Percentiles rank a stretch among this genome's conserved stretches.
phyloP scores from a whole-genome alignment of 2,797 vertebrate genomes.

The Prionace glauca region DNA sequence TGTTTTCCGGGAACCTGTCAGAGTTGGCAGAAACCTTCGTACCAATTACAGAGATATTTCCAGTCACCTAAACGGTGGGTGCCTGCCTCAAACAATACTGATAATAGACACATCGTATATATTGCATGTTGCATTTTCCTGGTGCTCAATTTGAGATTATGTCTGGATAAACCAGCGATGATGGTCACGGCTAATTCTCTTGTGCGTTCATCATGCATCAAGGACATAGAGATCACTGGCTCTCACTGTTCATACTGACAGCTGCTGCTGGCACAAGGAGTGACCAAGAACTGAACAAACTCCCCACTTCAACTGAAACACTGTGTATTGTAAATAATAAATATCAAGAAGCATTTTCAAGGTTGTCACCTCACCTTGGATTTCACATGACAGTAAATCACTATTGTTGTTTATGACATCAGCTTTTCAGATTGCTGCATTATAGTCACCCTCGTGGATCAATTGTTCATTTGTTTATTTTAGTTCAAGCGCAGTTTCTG shows the following conservation, averaged over 20 bases:
- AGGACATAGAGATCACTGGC: constrained; percentile 7
- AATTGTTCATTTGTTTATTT: neutral
- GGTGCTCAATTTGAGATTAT: neutral
- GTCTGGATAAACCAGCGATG: neutral
- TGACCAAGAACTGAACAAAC: neutral
- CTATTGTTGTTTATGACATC: neutral
- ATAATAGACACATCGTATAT: neutral
- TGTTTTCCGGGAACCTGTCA: neutral
- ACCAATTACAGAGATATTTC: neutral
- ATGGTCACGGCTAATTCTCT: neutral
- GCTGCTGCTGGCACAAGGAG: neutral
- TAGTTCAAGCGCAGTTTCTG: neutral
- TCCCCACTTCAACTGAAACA: neutral
- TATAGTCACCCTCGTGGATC: neutral
- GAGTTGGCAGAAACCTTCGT: neutral
- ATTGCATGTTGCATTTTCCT: neutral
- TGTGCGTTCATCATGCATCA: constrained; percentile 15
- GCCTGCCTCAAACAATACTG: neutral
- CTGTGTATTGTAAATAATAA: constrained; percentile 21
- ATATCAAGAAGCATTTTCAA: constrained; percentile 27
- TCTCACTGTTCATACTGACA: neutral
- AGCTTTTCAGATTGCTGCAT: neutral
- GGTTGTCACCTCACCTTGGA: neutral
- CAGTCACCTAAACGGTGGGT: neutral
- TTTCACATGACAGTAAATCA: neutral